Percentiles rank a stretch among this genome's conserved stretches.
Conservation (phyloP, 2,113 vertebrate species). For the Halichoerus grypus region DNA sequence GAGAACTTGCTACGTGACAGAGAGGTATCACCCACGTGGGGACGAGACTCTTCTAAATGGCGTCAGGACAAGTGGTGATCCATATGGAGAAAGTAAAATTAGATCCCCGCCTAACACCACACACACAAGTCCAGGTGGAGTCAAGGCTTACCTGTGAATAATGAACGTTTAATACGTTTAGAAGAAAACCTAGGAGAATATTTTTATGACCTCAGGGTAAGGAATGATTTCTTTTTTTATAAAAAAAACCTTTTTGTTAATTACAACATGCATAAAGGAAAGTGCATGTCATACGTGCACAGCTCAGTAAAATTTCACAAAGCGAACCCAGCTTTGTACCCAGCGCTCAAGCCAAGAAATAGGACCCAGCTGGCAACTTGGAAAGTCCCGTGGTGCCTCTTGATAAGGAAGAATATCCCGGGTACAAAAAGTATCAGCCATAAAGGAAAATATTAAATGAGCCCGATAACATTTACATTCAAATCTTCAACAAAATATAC, state of each 20-base stretch:
- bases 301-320: background rate
- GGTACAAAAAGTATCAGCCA: background rate
- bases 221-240: background rate
- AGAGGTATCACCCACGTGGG: background rate
- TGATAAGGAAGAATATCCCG: background rate
- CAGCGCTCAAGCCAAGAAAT: background rate
- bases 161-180: background rate
- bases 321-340: background rate
- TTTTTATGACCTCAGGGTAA: background rate
- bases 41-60: background rate
- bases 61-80: conserved; percentile 10
- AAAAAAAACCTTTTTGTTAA: background rate
- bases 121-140: conserved; percentile 47
- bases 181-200: conserved; percentile 38
- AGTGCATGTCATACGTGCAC: background rate
- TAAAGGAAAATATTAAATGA: background rate
- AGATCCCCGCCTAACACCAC: background rate
- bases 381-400: background rate
- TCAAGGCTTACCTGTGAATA: background rate
- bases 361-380: background rate
- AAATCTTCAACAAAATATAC: background rate
- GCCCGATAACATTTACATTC: background rate
- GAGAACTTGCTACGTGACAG: background rate
- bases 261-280: background rate
- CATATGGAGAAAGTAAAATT: conserved; percentile 67